phyloP scores from a whole-genome alignment of 1,140 invertebrate species.

The Sycophila sp. region DNA sequence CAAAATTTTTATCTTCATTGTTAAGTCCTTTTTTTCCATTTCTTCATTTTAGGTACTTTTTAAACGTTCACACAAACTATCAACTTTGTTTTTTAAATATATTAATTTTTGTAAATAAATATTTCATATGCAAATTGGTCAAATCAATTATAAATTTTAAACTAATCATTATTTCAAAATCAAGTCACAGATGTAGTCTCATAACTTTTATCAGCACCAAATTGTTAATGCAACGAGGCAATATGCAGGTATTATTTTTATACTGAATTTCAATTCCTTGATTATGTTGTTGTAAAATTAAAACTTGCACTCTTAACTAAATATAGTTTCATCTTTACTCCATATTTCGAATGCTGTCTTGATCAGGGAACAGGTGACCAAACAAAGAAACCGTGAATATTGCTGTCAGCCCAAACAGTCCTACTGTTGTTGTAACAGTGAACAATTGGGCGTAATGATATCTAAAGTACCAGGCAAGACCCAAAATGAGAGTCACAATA shows the following conservation, averaged over 20 bases:
- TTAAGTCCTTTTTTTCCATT: not conserved
- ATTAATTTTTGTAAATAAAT: slow-evolving; percentile 10
- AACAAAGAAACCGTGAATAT: slow-evolving; percentile 69
- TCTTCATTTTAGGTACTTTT: not conserved
- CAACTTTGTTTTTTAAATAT: not conserved
- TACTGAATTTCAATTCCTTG: slow-evolving; percentile 31
- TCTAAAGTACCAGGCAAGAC: slow-evolving; percentile 72
- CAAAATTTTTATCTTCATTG: not conserved
- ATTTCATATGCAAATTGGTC: slow-evolving; percentile 11
- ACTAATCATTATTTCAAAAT: slow-evolving; percentile 11
- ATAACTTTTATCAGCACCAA: slow-evolving; percentile 16
- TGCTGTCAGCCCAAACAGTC: slow-evolving; percentile 70
- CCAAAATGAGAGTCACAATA: slow-evolving; percentile 61
- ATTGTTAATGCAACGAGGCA: not conserved
- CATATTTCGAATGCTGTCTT: slow-evolving; percentile 60
- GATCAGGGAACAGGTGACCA: slow-evolving; percentile 65
- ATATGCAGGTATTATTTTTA: slow-evolving; percentile 10
- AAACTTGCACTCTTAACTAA: slow-evolving; percentile 6
- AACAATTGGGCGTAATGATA: slow-evolving; percentile 73
- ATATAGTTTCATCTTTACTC: slow-evolving; percentile 44
- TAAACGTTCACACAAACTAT: not conserved
- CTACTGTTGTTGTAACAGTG: slow-evolving; percentile 71
- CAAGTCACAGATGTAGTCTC: not conserved
- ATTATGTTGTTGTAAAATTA: slow-evolving; percentile 10
- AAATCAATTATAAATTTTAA: not conserved